These are phyloP conservation scores for Limnephilus marmoratus DNA, from an alignment of 2,888 invertebrate genomes.

Conservation along the genomic window DNA sequence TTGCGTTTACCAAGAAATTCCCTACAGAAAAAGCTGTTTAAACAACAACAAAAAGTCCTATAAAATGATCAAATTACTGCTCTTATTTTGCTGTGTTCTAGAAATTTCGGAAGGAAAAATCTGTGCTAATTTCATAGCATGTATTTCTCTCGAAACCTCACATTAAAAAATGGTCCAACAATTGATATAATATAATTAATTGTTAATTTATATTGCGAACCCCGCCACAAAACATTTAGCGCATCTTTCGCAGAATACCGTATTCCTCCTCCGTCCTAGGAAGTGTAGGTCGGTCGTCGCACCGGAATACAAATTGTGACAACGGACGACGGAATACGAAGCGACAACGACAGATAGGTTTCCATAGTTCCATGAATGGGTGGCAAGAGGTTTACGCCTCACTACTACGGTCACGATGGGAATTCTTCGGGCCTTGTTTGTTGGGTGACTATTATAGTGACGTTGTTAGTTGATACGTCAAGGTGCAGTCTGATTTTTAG, in stretches of 20 bases:
- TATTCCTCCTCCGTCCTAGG: background rate
- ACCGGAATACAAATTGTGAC: constrained; percentile 2
- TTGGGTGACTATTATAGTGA: background rate
- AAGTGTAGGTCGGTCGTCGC: background rate
- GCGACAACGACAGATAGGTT: background rate
- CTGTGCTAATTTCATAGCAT: too few species aligned
- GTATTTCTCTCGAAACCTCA: too few species aligned
- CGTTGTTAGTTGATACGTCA: background rate
- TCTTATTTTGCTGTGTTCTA: too few species aligned
- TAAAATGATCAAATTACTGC: too few species aligned
- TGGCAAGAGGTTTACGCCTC: background rate
- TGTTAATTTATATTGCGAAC: background rate
- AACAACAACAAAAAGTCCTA: too few species aligned
- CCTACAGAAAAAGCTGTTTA: too few species aligned
- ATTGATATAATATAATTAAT: background rate
- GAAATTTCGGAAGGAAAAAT: too few species aligned
- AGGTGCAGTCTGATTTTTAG: background rate
- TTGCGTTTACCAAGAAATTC: too few species aligned
- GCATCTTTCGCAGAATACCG: background rate
- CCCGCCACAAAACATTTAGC: background rate
- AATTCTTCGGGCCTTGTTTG: background rate
- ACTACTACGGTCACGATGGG: constrained; percentile 2
- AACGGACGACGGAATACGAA: background rate
- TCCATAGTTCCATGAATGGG: background rate
- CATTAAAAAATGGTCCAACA: too few species aligned